phyloP scores from a whole-genome alignment of 2,113 vertebrate species.

The Noctilio leporinus region DNA sequence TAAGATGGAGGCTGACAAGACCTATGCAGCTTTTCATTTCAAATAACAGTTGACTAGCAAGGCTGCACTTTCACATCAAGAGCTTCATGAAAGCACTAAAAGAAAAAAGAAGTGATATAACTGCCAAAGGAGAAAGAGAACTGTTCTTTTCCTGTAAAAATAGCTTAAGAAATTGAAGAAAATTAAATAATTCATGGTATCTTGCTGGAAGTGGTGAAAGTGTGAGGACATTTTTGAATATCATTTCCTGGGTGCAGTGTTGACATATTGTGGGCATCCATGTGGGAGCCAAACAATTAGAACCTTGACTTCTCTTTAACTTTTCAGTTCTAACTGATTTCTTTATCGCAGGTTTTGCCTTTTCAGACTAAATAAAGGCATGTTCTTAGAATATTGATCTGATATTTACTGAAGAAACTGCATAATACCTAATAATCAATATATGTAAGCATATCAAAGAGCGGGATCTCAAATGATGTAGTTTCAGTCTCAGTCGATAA shows the following conservation, averaged over 20 bases:
- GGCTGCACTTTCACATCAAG: slow-evolving; percentile 60
- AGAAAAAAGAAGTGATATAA: slow-evolving; percentile 58
- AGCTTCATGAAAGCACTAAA: slow-evolving; percentile 47
- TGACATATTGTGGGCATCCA: slow-evolving; percentile 48
- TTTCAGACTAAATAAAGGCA: neutral
- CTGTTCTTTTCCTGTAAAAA: neutral
- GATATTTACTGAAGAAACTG: neutral
- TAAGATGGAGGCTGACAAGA: slow-evolving; percentile 69
- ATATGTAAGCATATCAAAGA: neutral
- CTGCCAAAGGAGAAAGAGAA: slow-evolving; percentile 59
- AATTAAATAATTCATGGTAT: slow-evolving; percentile 76
- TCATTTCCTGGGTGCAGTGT: slow-evolving; percentile 58
- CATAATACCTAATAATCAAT: neutral
- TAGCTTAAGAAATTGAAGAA: slow-evolving; percentile 67
- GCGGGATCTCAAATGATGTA: neutral
- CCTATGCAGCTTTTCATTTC: slow-evolving; percentile 68
- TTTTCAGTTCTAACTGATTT: neutral
- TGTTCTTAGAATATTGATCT: neutral
- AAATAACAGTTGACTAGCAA: slow-evolving; percentile 61
- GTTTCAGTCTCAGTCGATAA: neutral
- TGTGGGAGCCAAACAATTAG: neutral
- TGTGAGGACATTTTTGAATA: slow-evolving; percentile 62
- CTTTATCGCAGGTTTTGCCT: neutral
- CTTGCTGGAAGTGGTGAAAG: slow-evolving; percentile 51
- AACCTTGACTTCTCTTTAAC: neutral